Conservation (phyloP, 2,888 invertebrate species). For the Abrostola triplasia region DNA sequence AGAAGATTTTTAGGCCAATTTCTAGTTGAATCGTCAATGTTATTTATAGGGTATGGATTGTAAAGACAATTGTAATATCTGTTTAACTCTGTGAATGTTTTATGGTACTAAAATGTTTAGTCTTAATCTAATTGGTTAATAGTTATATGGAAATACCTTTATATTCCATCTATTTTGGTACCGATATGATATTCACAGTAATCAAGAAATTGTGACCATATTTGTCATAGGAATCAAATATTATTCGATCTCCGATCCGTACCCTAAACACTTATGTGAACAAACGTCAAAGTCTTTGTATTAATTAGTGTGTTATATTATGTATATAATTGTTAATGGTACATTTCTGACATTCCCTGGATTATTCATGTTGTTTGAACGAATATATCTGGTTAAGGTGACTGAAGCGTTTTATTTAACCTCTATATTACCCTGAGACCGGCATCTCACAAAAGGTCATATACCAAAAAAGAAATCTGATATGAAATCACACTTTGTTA, state of each 20-base stretch:
- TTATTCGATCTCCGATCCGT: slow-evolving; percentile 6
- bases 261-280: slow-evolving; percentile 18
- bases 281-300: slow-evolving; percentile 29
- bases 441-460: too few species aligned
- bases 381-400: slow-evolving; percentile 76
- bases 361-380: slow-evolving; percentile 77
- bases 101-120: too few species aligned
- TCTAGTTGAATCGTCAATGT: slow-evolving; percentile 32
- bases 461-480: not conserved
- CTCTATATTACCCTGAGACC: not conserved
- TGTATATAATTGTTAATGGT: slow-evolving; percentile 64
- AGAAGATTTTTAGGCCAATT: slow-evolving; percentile 52
- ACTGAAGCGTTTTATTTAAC: slow-evolving; percentile 49
- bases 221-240: not conserved
- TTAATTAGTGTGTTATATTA: slow-evolving; percentile 64
- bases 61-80: too few species aligned
- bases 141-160: too few species aligned
- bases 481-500: not conserved
- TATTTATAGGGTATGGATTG: slow-evolving; percentile 16
- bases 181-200: too few species aligned
- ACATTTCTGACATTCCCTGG: slow-evolving; percentile 79
- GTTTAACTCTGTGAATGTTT: too few species aligned
- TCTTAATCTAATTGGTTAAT: too few species aligned
- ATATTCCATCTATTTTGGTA: too few species aligned
- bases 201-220: too few species aligned